Base-by-base conservation (phyloP, 2,797 vertebrate species). In the Melanotaenia boesemani region DNA sequence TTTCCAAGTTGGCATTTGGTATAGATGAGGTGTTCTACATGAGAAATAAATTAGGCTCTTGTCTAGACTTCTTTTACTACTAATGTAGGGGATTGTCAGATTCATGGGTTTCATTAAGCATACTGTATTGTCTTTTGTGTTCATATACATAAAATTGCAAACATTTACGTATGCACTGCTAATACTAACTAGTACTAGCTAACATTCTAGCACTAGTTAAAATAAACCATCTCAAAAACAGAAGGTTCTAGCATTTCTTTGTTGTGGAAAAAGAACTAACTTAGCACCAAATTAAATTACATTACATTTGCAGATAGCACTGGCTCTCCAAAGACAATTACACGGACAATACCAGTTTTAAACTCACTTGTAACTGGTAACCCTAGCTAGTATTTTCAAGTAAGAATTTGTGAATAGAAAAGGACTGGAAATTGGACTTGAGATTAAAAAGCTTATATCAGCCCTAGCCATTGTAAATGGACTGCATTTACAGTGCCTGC, bases 161-260 rank as follows among this genome's bases (percentile, higher is more conserved):
- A 18, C 10, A 18, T 44, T 18, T 44, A 44, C 5, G 16, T 44
- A 2, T 18, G 20, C 10, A 22, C 48, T 20, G 5, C 20, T 48
- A n/a, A 20, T 16, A 16, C 13, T 44, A 44, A 12, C 7, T 8
- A 48, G 6, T 48, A 9, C 8, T 8, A n/a, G 4, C 18, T 48
- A 50, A 50, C 7, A 22, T 22, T 22, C n/a, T 18, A 16, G 16
- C 16, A 5, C 16, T 44, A 18, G 15, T 37, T 37, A 9, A 37
- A 37, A 37, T 15, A 37, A 37, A 37, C 11, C 28, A 28, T 56
- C 46, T 36, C 48, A 18, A 74, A 82, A 57, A 26, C 64, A 58
- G 50, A 63, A 15, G 5, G 2, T 36, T 22, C 7, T 36, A 24
- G 37, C 44, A 4, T 60, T 72, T 66, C 30, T 54, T 58, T 30